Percentiles rank a stretch among this genome's conserved stretches.
These are phyloP conservation scores for Neodiprion pinetum DNA, from an alignment of 1,140 invertebrate species.

Conservation along the genomic window DNA sequence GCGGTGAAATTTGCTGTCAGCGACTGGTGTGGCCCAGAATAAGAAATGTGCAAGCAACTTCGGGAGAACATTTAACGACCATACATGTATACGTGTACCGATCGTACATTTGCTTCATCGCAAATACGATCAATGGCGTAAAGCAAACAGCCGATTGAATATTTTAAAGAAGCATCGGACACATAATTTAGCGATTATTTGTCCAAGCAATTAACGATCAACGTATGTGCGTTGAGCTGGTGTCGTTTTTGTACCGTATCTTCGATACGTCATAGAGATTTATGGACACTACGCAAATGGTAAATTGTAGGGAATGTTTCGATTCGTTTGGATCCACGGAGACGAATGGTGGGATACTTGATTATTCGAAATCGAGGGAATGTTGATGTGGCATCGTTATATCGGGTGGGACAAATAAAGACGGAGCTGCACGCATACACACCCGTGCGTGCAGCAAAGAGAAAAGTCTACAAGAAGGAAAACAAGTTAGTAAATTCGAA, in stretches of 20 bases:
- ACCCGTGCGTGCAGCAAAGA: background rate
- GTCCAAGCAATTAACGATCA: constrained; percentile 40
- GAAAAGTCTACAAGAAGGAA: no score
- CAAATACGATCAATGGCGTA: constrained; percentile 1
- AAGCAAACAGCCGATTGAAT: background rate
- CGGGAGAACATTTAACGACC: no score
- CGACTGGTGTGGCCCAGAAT: no score
- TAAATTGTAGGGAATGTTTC: constrained; percentile 43
- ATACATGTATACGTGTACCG: no score
- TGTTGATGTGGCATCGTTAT: background rate
- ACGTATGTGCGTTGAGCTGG: constrained; percentile 29
- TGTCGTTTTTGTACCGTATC: constrained; percentile 38
- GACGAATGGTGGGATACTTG: background rate
- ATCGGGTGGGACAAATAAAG: background rate
- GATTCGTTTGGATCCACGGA: background rate
- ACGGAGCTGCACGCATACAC: background rate
- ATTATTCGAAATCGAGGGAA: background rate
- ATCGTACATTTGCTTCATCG: background rate
- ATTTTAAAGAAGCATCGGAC: background rate
- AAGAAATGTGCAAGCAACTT: no score
- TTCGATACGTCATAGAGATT: constrained; percentile 36
- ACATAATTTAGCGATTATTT: constrained; percentile 25
- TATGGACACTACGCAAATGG: constrained; percentile 39
- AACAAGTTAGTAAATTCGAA: no score
- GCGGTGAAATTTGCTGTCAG: no score